Evolutionary conservation across 2,888 invertebrate genomes (phyloP).

Genomic region (Imbricaverruca yamaguchii): DNA sequence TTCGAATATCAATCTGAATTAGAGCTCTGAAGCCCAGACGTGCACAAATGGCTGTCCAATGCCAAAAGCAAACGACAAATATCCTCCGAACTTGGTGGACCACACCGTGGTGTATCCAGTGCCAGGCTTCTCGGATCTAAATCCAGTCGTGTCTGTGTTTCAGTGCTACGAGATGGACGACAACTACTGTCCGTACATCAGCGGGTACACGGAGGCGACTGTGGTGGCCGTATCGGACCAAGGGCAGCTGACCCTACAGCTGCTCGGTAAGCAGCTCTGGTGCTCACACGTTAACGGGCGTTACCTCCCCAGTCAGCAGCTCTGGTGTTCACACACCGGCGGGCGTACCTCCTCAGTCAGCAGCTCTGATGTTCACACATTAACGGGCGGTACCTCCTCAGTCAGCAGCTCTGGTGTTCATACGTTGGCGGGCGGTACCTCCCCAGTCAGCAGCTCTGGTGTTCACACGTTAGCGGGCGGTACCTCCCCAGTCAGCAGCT

Average conservation of each 20-base stretch:
- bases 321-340: too few relatives aligned
- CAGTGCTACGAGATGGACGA: constrained; percentile 5
- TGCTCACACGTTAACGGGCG: too few relatives aligned
- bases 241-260: neutral
- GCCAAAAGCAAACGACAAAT: neutral
- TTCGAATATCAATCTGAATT: neutral
- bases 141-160: neutral
- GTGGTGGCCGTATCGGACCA: neutral
- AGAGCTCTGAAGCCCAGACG: neutral
- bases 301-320: too few relatives aligned
- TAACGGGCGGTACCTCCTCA: too few relatives aligned
- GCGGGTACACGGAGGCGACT: neutral
- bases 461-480: too few relatives aligned
- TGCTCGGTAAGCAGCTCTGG: neutral
- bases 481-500: too few relatives aligned
- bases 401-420: too few relatives aligned
- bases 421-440: too few relatives aligned
- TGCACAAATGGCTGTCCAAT: neutral
- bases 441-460: too few relatives aligned
- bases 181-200: neutral
- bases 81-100: neutral
- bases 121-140: neutral
- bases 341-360: too few relatives aligned
- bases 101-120: neutral
- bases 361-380: too few relatives aligned